These are phyloP conservation scores for Hypanus sabinus DNA, from an alignment of 2,113 vertebrate genomes.

Conservation along the genomic window DNA sequence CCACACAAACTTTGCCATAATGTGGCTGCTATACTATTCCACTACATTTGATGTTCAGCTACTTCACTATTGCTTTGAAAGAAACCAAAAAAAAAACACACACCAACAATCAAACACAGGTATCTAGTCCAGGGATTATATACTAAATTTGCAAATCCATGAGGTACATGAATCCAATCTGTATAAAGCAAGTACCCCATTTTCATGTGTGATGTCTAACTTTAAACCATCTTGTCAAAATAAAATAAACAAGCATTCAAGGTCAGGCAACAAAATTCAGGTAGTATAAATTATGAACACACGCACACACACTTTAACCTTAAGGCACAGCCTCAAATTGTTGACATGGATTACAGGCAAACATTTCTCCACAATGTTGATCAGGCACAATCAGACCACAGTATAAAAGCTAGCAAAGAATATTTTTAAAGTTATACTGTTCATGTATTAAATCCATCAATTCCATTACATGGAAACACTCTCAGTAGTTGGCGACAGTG, in stretches of 20 bases:
- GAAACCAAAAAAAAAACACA: neutral
- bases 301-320: neutral
- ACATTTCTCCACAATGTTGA: neutral
- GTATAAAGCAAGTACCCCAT: neutral
- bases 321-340: constrained; percentile 4
- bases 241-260: neutral
- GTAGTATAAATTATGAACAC: neutral
- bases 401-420: neutral
- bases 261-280: neutral
- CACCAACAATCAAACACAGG: neutral
- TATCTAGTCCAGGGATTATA: neutral
- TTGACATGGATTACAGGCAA: neutral
- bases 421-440: neutral
- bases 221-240: neutral
- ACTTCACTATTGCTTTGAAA: neutral
- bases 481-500: neutral
- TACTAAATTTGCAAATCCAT: neutral
- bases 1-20: neutral
- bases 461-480: neutral
- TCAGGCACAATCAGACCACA: neutral
- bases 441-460: neutral
- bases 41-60: neutral
- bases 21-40: neutral
- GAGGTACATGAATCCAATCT: neutral
- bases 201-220: neutral